phyloP scores from a whole-genome alignment of 2,113 vertebrate species.

The Anguilla japonica region DNA sequence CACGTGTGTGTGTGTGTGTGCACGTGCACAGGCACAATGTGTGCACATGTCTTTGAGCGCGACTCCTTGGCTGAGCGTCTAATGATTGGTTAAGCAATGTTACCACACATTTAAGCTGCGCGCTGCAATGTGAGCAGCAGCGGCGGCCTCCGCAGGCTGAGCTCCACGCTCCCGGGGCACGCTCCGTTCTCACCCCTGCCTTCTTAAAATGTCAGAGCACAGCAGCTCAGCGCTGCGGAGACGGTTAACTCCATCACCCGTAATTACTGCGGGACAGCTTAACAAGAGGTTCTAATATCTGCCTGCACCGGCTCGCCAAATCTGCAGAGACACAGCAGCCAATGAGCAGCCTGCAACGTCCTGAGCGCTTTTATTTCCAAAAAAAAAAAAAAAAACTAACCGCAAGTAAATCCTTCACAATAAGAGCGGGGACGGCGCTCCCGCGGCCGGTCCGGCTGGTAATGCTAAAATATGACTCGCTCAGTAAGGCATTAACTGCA shows the following conservation, averaged over 20 bases:
- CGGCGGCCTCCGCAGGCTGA: neutral
- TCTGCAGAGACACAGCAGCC: neutral
- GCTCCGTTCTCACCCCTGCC: neutral
- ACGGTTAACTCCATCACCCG: conserved; percentile 1
- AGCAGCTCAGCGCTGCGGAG: neutral
- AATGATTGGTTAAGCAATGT: neutral
- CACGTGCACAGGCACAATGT: neutral
- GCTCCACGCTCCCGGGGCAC: neutral
- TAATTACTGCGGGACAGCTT: neutral
- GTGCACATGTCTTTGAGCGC: neutral
- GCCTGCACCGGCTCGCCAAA: neutral
- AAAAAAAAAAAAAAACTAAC: neutral
- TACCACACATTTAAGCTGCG: neutral
- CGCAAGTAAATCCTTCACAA: neutral
- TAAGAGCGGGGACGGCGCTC: neutral
- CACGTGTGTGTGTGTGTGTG: neutral
- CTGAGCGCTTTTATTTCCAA: neutral
- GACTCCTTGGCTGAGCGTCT: neutral
- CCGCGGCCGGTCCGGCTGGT: neutral
- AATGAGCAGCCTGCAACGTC: neutral
- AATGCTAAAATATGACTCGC: neutral
- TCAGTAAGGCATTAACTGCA: neutral
- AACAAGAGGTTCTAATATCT: neutral
- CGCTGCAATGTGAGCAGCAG: neutral
- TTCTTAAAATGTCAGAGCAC: neutral